phyloP scores from a whole-genome alignment of 64 coral and sea anemone species.

The Montipora sp. region DNA sequence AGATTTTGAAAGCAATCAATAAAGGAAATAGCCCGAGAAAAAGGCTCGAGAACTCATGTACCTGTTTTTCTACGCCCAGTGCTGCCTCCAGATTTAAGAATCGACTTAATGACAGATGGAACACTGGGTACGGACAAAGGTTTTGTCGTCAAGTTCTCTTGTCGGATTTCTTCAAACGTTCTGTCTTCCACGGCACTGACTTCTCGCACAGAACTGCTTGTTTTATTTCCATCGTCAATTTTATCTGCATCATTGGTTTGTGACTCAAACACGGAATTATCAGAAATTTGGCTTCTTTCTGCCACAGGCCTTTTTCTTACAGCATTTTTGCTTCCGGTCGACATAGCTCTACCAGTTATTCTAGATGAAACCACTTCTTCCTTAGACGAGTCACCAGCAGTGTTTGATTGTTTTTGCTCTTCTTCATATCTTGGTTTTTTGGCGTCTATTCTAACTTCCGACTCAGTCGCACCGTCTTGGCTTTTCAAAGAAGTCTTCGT shows the following conservation, averaged over 20 bases:
- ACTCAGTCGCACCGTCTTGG: constrained; percentile 1
- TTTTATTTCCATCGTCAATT: background rate
- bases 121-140: background rate
- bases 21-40: too few relatives aligned
- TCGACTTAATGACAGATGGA: constrained; percentile 68
- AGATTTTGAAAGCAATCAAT: too few relatives aligned
- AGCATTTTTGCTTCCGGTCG: background rate
- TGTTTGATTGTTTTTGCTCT: background rate
- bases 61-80: constrained; percentile 1
- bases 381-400: background rate
- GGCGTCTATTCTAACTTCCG: background rate
- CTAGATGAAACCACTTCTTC: background rate
- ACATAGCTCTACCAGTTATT: background rate
- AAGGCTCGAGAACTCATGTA: background rate
- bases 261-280: background rate
- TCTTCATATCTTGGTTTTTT: constrained; percentile 21
- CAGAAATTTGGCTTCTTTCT: background rate
- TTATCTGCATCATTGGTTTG: background rate
- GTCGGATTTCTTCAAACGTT: background rate
- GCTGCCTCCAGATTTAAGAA: constrained; percentile 74
- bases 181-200: background rate
- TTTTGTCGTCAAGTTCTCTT: background rate
- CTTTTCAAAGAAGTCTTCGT: background rate
- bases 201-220: background rate
- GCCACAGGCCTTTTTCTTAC: background rate